Evolutionary conservation across 2,888 invertebrate species (phyloP), one percentile per base, ranked within the genome.

Genomic region (Hypercompe scribonia): DNA sequence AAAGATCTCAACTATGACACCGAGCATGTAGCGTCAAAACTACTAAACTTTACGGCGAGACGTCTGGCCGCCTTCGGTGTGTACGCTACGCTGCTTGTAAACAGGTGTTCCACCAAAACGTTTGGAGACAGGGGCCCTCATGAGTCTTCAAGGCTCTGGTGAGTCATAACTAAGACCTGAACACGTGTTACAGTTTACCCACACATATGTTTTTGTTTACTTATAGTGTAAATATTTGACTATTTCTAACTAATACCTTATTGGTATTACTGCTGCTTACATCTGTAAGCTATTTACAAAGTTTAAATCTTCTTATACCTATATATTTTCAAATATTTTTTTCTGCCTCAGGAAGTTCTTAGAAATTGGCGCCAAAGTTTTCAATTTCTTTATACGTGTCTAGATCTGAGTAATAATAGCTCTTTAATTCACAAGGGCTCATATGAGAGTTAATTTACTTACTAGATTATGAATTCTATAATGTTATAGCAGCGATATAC

Each of bases 1-100:
- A 91, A 92, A 91, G 91, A 91, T 90, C 90, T 90, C 89, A 93
- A 91, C 93, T 93, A 92, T 93, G 91, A 94, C 94, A 93, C 94
- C 90, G 87, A 88, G 87, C 90, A 87, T 88, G 90, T 90, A 91
- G 93, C 94, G 93, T 91, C 93, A 92, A 94, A 93, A 93, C 94
- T 92, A 93, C 90, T 93, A 91, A 92, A 93, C 91, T 82, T 90
- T 90, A 80, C 84, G 88, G 78, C 87, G 86, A 90, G 90, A 87
- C 86, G 89, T 87, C 88, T 89, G 86, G 86, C 85, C 84, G 84
- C 80, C 81, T 84, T 80, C 82, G 73, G 76, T 78, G 81, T 75
- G 73, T 79, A 78, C 74, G 79, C 73, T 79, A 78, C 74, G 79
- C 73, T 73, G 79, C 77, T 76, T 84, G 76, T 81, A 78, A 68